Base-by-base conservation (phyloP, 2,113 vertebrate genomes). In the Boleophthalmus pectinirostris region DNA sequence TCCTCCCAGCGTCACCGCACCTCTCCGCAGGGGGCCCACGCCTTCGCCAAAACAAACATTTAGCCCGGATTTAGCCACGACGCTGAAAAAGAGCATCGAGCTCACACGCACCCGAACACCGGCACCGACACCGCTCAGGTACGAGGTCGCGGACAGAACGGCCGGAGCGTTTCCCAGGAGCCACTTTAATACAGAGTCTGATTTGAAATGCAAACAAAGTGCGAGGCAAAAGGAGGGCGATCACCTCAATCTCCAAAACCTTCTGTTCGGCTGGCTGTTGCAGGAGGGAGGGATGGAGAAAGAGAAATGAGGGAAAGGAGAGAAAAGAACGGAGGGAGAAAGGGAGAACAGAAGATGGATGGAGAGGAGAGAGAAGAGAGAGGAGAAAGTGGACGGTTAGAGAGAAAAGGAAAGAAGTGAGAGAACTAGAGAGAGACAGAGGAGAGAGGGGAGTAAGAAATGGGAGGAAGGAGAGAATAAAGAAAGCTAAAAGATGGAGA, bases 131-230 rank as follows among this genome's bases (percentile, higher is more conserved):
- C 74, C 68, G 54, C 65, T 74, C 18, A 89, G 82, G 83, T 81
- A 82, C 81, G 81, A 74, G 89, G 84, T 88, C 89, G 82, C 77
- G 8, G 79, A 83, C 79, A 79, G 76, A 87, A 88, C 79, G 83
- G 78, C 80, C 81, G 84, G 77, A 77, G 82, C 85, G 78, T 82
- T 78, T 82, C 60, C 60, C 75, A 0, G 11, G 73, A 80, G 80
- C 79, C 69, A 84, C 85, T 84, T 87, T 83, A 87, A 85, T 83
- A 80, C 84, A 80, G 74, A 73, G 83, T 84, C 79, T 84, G 75
- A 84, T 86, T 89, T 84, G 82, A 85, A 90, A 89, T 88, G 87
- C 87, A 91, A 88, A 90, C 83, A 88, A 89, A 90, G 72, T 77
- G 88, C 7, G 72, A 87, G 79, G 87, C 75, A 75, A 78, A 82